Base-by-base conservation (phyloP, 2,113 vertebrate genomes). In the Symphodus melops region DNA sequence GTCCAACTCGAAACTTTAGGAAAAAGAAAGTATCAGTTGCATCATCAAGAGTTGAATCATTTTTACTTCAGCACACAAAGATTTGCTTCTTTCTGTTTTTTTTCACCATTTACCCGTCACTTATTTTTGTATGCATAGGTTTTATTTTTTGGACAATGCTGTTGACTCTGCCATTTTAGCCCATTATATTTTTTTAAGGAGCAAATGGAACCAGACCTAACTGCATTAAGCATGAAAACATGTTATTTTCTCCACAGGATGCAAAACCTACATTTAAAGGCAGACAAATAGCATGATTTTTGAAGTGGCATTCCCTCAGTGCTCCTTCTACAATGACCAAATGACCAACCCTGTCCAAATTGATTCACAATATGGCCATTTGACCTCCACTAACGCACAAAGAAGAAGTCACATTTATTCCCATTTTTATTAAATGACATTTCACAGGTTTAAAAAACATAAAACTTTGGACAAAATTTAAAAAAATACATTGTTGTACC, bases 401-500 rank as follows among this genome's bases (percentile, higher is more conserved):
- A 77, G 66, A 42, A 56, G 17, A 44, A 5, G 10, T 81, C 71
- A 5, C 61, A 66, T 75, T 86, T 76, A 25, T 51, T 61, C 58
- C 3, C 16, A 51, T 69, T 46, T 65, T 48, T 37, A 5, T 78
- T 60, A 9, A 68, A 73, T 53, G 63, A 81, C 51, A 81, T 72
- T 75, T 79, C 42, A 77, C 59, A 4, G 25, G 8, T 70, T 80
- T 67, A 67, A 75, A 82, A 68, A 7, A 48, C 64, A 60, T 37
- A 48, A 58, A 61, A 65, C 19, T 14, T 11, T 13, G 21, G 44
- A 68, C 33, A 72, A 58, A 9, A 63, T 49, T 63, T 66, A 65
- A 48, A 68, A 63, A 75, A 68, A 82, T 57, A 77, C 60, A 64
- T 36, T n/a, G 75, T 69, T 52, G 28, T 20, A 75, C 68, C 20